phyloP scores from a whole-genome alignment of 2,113 vertebrate species.

The Pseudorectes ferrugineus region DNA sequence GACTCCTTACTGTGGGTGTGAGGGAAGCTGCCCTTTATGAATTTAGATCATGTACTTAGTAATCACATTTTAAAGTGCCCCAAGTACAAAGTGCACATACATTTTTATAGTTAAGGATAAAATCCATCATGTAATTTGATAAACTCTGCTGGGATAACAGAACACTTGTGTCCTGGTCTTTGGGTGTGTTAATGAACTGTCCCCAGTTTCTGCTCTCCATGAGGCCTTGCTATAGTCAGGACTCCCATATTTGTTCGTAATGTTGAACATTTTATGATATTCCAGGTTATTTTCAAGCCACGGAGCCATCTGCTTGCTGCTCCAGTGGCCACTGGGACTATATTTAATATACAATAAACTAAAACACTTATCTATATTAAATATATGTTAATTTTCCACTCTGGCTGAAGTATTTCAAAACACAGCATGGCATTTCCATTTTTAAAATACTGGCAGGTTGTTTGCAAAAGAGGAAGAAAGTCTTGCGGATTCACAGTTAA shows the following conservation, averaged over 20 bases:
- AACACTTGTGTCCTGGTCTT: background rate
- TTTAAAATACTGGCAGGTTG: background rate
- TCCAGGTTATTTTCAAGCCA: background rate
- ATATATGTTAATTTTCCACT: background rate
- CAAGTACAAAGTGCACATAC: background rate
- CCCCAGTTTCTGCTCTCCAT: background rate
- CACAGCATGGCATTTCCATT: background rate
- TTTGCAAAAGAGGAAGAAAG: background rate
- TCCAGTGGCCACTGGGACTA: accelerated
- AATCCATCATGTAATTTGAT: background rate
- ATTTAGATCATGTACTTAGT: background rate
- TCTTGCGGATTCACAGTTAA: background rate
- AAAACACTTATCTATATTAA: background rate
- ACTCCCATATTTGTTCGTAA: background rate
- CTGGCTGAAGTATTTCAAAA: background rate
- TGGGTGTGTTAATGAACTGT: background rate
- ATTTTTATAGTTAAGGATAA: background rate
- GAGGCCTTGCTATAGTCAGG: background rate
- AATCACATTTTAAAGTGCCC: background rate
- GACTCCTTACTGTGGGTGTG: background rate
- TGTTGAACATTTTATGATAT: background rate
- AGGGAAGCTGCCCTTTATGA: background rate
- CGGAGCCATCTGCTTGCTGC: accelerated
- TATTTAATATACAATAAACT: background rate
- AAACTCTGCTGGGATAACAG: background rate